Evolutionary conservation across 2,888 invertebrate species (phyloP).

Genomic region (Chrysomela aeneicollis): DNA sequence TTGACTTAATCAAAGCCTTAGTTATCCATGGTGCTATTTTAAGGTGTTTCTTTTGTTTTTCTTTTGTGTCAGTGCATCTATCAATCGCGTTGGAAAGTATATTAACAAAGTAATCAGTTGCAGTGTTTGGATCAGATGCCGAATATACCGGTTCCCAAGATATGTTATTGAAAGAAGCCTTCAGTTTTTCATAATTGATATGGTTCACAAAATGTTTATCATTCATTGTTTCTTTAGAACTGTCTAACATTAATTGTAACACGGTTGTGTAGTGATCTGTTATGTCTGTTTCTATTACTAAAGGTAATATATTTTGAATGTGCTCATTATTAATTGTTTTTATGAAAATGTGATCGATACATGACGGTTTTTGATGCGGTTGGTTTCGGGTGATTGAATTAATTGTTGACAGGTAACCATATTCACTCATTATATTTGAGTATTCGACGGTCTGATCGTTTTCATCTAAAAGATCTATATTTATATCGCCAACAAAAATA

Average conservation of each 20-base stretch:
- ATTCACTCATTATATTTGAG: not conserved
- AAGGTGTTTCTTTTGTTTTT: no score
- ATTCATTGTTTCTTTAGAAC: not conserved
- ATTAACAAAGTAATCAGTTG: not conserved
- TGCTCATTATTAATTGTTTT: not conserved
- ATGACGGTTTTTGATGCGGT: no score
- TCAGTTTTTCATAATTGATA: not conserved
- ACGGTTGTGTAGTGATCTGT: not conserved
- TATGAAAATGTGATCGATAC: conserved; percentile 5
- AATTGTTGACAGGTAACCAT: not conserved
- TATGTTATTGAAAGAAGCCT: not conserved
- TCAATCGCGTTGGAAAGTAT: not conserved
- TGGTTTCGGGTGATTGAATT: not conserved
- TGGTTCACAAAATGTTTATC: not conserved
- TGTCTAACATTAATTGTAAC: not conserved
- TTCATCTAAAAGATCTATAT: not conserved
- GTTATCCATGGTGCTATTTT: no score
- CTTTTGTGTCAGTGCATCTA: no score
- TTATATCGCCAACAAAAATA: not conserved
- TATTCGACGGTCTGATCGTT: not conserved
- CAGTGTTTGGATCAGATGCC: not conserved
- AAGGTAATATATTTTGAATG: not conserved
- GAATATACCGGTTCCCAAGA: not conserved
- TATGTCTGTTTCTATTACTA: not conserved
- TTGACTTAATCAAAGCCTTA: no score